Evolutionary conservation across 2,113 vertebrate species (phyloP), one percentile per base, ranked within the genome.

Genomic region (Pantherophis guttatus): DNA sequence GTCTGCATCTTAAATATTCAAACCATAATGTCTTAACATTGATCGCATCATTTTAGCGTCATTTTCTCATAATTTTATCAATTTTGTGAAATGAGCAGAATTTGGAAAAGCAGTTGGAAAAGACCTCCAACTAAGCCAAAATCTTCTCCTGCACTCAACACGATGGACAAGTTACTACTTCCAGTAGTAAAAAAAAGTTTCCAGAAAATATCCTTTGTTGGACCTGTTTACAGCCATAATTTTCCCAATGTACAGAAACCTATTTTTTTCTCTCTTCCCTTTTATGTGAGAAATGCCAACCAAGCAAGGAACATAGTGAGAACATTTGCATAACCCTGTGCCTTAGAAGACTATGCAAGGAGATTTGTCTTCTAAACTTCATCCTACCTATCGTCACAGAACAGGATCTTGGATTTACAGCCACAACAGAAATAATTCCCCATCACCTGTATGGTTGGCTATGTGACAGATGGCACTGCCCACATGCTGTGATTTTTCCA

Each of bases 1-100:
- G 91, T 88, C 95, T 96, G 92, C 93, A 96, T 95, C 93, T 94
- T 95, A 96, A 97, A 96, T 95, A 95, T 96, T 97, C 96, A 97
- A 91, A 94, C 97, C 94, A 96, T 17, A 0, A 95, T 95, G 95
- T 95, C 96, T 96, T 97, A 97, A 93, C 1, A 95, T 85, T 93
- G 94, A 96, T 91, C 94, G 92, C 94, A 89, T 94, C 92, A 94
- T 95, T 75, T 89, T 53, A 95, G 92, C 86, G 97, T 90, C 96
- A 97, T 89, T 96, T 97, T 92, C 92, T 93, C 93, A 90, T 91
- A 94, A 96, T 52, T 81, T 53, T 15, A 10, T 62, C 91, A 52
- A n/a, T 39, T 11, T 33, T 62, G 55, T 87, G 39, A 70, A 86
- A 48, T 24, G n/a, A 86, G 13, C 33, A 75, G 50, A 44, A 55